These are phyloP conservation scores for Ivindomyrus marchei DNA, from an alignment of 2,113 vertebrate species.

Conservation along the genomic window DNA sequence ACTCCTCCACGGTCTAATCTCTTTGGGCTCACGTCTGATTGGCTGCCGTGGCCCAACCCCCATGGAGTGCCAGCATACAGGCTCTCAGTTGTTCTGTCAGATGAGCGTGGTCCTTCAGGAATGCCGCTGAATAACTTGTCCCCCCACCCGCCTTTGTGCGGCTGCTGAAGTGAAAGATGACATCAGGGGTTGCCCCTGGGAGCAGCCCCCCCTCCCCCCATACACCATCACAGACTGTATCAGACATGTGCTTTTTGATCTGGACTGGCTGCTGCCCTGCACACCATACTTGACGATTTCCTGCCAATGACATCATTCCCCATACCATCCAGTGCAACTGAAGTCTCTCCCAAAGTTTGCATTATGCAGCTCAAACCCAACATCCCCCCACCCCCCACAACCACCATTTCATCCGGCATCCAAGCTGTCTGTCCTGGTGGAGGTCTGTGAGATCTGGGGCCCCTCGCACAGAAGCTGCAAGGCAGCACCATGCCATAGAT, in stretches of 20 bases:
- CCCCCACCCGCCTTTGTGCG: conserved; percentile 18
- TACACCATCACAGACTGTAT: background rate
- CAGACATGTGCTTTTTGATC: background rate
- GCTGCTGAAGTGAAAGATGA: conserved; percentile 29
- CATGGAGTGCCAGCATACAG: background rate
- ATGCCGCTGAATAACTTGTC: conserved; percentile 16
- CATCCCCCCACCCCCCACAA: too few relatives aligned
- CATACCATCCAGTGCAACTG: background rate
- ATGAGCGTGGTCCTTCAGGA: conserved; percentile 44
- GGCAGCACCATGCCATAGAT: background rate
- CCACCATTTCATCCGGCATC: background rate
- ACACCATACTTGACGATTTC: background rate
- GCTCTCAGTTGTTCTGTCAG: background rate
- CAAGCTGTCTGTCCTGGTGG: background rate
- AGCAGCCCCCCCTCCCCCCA: background rate
- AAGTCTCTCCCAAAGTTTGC: background rate
- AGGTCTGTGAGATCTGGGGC: background rate
- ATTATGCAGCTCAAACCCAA: background rate
- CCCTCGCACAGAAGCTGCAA: background rate
- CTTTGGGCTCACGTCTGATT: background rate
- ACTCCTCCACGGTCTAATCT: background rate
- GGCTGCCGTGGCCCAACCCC: background rate
- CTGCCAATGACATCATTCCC: conserved; percentile 11
- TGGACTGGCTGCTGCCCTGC: background rate
- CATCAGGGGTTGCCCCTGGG: conserved; percentile 25